Base-by-base conservation (phyloP, 1,140 invertebrate species). In the Cotesia vestalis region DNA sequence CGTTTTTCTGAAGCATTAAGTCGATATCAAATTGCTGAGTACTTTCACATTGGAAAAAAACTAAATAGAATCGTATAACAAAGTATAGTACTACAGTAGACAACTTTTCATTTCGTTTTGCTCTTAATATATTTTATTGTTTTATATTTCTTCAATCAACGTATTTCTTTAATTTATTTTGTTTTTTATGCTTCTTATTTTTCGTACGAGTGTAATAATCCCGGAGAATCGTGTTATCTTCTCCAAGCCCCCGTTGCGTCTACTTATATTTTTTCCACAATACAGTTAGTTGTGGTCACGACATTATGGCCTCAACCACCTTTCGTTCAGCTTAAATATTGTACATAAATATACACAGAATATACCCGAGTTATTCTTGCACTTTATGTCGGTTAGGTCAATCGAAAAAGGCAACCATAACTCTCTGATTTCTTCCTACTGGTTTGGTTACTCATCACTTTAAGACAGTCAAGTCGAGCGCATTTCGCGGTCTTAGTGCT, bases 401-500 rank as follows among this genome's bases (percentile, higher is more conserved):
- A 61, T 61, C 59, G 27, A 61, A 64, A 64, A 64, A 14, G 53
- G 53, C 17, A 14, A 57, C 8, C n/a, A 17, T 57, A 20, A 20
- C n/a, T 57, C 17, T n/a, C 17, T 57, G 14, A 57, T 57, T 57
- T 57, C 53, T 57, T 57, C 17, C 53, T 57, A 57, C 53, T 57
- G 17, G 53, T 57, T 46, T 57, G 17, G 53, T 57, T 46, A 46
- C 40, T 46, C 40, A 46, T 46, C 8, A 36, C 51, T 14, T 40
- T 17, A 63, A 40, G 61, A 64, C 62, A 62, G 62, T 59, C n/a
- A 8, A 17, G 36, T 53, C 40, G 59, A 40, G 51, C 69, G 51
- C 46, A 63, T 71, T 71, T 71, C 46, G 69, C 51, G 69, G 69
- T 71, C 46, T 35, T 9, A 53, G 17, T 71, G 12, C 27, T 71